A percentile compares a stretch with the other conserved stretches of the same genome.
Conservation (phyloP, 2,797 vertebrate species). For the Fratercula arctica region DNA sequence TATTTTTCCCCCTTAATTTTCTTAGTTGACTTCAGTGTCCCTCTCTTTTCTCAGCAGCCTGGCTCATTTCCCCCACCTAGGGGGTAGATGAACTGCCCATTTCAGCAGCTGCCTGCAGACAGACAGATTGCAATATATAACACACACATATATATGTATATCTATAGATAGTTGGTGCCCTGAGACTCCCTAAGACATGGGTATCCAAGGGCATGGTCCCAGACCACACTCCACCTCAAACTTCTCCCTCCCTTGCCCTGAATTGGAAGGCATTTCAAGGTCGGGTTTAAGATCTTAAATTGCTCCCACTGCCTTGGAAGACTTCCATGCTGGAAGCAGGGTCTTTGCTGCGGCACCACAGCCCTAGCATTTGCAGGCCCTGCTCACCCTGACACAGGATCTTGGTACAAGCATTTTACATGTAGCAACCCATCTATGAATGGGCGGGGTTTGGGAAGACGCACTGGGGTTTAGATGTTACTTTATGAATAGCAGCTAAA, state of each 20-base stretch:
- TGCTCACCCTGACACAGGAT: rapidly evolving
- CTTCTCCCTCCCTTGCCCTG: background rate
- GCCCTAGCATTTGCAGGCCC: background rate
- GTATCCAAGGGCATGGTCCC: background rate
- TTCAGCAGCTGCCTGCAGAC: background rate
- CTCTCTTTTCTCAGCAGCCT: background rate
- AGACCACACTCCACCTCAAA: background rate
- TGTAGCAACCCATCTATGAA: background rate
- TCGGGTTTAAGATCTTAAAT: background rate
- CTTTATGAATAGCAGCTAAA: background rate
- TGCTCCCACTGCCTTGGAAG: background rate
- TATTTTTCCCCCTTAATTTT: background rate
- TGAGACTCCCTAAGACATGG: background rate
- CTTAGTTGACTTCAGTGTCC: background rate
- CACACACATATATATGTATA: background rate
- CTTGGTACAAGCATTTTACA: background rate
- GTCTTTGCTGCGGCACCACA: background rate
- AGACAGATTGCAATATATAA: background rate
- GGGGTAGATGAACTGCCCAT: background rate
- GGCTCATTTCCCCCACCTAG: background rate
- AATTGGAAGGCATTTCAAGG: background rate
- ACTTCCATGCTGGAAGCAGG: background rate
- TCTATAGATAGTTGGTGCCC: background rate
- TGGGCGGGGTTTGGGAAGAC: background rate
- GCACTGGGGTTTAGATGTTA: background rate